A percentile compares a stretch with the other conserved stretches of the same genome.
Evolutionary conservation across 1,140 invertebrate species (phyloP).

Genomic region (Panagrolaimus sp.): DNA sequence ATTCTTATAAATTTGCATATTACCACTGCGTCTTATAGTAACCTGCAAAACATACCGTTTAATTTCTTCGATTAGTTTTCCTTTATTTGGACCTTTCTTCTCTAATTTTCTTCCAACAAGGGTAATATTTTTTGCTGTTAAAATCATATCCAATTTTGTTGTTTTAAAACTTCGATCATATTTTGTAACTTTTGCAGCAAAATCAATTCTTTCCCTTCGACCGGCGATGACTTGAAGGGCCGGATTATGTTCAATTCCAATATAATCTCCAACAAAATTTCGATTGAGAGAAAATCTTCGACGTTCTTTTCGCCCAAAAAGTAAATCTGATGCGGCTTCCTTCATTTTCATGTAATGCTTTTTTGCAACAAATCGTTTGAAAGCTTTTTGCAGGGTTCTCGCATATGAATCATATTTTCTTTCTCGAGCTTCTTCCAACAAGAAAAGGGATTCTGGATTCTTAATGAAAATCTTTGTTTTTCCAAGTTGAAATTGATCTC

Average conservation of each 20-base stretch:
- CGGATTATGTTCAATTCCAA: constrained; percentile 69
- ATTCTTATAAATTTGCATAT: too few species aligned
- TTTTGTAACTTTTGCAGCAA: constrained; percentile 70
- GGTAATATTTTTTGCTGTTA: constrained; percentile 67
- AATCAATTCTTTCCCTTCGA: constrained; percentile 68
- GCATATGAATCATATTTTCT: constrained; percentile 71
- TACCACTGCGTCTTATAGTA: too few species aligned
- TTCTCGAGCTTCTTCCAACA: constrained; percentile 71
- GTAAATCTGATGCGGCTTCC: constrained; percentile 64
- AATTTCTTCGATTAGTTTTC: constrained; percentile 67
- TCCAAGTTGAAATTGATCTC: constrained; percentile 70
- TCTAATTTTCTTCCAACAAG: constrained; percentile 66
- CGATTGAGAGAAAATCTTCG: constrained; percentile 69
- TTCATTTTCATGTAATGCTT: constrained; percentile 67
- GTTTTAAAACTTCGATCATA: constrained; percentile 71
- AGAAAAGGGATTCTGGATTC: constrained; percentile 71
- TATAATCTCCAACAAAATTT: constrained; percentile 73
- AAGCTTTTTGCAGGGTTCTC: constrained; percentile 71
- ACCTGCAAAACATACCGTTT: constrained; percentile 67
- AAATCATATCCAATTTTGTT: constrained; percentile 68
- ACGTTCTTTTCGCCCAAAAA: constrained; percentile 70
- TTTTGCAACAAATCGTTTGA: constrained; percentile 69
- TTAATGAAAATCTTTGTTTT: constrained; percentile 73
- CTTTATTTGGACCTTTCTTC: constrained; percentile 67
- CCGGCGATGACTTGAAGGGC: constrained; percentile 61